Conservation (phyloP, 2,888 invertebrate genomes). For the Yponomeuta sedellus region DNA sequence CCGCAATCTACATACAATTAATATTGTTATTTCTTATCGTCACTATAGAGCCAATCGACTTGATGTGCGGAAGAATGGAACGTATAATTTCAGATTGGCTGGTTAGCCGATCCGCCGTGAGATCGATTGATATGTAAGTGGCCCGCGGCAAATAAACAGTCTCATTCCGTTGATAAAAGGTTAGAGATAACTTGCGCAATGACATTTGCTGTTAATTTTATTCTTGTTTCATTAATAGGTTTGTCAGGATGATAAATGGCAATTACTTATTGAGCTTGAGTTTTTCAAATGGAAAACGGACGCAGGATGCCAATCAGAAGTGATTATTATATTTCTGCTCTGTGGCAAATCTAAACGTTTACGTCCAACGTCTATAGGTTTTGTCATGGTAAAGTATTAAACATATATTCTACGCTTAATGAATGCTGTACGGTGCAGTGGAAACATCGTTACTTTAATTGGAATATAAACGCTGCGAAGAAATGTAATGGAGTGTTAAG, state of each 20-base stretch:
- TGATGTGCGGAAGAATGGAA: constrained; percentile 49
- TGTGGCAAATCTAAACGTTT: not conserved
- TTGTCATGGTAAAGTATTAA: not conserved
- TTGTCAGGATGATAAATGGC: constrained; percentile 11
- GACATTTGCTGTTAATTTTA: constrained; percentile 16
- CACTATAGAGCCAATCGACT: constrained; percentile 50
- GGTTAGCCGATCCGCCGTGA: constrained; percentile 43
- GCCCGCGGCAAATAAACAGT: constrained; percentile 37
- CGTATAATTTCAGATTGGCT: constrained; percentile 53
- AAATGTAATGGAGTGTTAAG: constrained; percentile 15
- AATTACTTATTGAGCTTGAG: not conserved
- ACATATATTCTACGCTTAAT: not conserved
- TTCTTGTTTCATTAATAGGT: constrained; percentile 12
- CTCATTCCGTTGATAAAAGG: constrained; percentile 43
- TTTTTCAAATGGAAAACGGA: not conserved
- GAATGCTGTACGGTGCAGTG: not conserved
- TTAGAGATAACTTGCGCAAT: constrained; percentile 30
- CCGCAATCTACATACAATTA: constrained; percentile 27
- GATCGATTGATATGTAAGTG: constrained; percentile 41
- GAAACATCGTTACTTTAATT: constrained; percentile 12
- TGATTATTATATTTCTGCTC: not conserved
- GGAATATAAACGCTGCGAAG: constrained; percentile 6
- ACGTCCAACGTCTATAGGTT: not conserved
- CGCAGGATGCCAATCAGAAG: not conserved
- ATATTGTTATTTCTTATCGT: constrained; percentile 56